phyloP scores from a whole-genome alignment of 1,140 invertebrate genomes.

The Euwallacea fornicatus region DNA sequence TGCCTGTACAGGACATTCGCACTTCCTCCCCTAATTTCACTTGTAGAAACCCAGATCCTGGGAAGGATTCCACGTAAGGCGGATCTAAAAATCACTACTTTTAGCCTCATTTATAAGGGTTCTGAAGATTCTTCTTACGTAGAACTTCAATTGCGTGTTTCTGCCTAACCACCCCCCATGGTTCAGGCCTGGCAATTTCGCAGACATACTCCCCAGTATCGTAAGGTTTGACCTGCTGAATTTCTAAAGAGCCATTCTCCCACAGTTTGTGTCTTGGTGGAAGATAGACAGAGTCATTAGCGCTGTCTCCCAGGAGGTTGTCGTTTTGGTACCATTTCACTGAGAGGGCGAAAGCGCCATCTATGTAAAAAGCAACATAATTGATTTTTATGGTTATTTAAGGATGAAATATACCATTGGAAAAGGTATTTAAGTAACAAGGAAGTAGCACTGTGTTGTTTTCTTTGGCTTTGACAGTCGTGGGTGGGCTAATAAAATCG shows the following conservation, averaged over 20 bases:
- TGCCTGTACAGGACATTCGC: conserved; percentile 66
- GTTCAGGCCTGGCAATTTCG: conserved; percentile 61
- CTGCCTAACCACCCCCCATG: conserved; percentile 65
- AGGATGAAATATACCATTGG: conserved; percentile 52
- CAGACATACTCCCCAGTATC: conserved; percentile 77
- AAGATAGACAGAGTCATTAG: conserved; percentile 53
- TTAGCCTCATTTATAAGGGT: background rate
- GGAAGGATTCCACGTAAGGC: conserved; percentile 66
- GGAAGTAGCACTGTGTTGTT: conserved; percentile 74
- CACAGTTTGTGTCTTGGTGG: conserved; percentile 63
- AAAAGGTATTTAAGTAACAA: conserved; percentile 64
- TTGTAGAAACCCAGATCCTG: conserved; percentile 67
- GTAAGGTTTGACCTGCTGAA: conserved; percentile 60
- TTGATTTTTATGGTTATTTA: background rate
- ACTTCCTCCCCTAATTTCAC: conserved; percentile 71
- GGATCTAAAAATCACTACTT: conserved; percentile 59
- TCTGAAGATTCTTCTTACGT: conserved; percentile 58
- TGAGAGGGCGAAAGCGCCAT: conserved; percentile 42
- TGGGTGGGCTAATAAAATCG: conserved; percentile 64
- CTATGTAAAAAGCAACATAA: conserved; percentile 27
- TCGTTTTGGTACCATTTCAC: conserved; percentile 64
- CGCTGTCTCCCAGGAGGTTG: conserved; percentile 64
- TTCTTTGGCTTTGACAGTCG: conserved; percentile 71
- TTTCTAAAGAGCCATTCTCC: conserved; percentile 71
- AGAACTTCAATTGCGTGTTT: conserved; percentile 74